phyloP scores from a whole-genome alignment of 2,113 vertebrate genomes.

The Dendrocopos noguchii region DNA sequence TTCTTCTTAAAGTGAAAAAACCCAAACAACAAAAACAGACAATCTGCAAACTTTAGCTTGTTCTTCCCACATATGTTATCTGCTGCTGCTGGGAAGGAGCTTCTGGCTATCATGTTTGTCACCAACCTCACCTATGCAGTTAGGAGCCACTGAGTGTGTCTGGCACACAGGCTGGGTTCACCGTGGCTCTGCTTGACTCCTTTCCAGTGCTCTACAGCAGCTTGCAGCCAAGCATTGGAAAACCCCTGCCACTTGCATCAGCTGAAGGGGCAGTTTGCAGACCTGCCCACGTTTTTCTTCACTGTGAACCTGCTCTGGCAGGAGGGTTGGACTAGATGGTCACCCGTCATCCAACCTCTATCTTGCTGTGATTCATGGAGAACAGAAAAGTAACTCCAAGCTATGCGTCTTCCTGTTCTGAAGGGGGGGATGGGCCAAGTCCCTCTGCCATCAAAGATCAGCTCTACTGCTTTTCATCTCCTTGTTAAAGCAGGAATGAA shows the following conservation, averaged over 20 bases:
- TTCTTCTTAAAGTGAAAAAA: not conserved
- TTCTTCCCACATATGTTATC: not conserved
- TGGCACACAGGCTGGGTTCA: not conserved
- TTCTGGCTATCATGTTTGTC: not conserved
- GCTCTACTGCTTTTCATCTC: constrained; percentile 9
- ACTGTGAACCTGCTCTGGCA: not conserved
- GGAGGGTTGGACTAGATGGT: too few relatives aligned
- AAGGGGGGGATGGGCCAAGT: not conserved
- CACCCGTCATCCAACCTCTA: too few relatives aligned
- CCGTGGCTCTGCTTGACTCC: not conserved
- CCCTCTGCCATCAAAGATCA: not conserved
- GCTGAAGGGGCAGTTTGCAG: not conserved
- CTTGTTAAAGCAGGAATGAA: not conserved
- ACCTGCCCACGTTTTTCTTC: not conserved
- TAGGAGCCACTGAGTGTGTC: rapidly evolving
- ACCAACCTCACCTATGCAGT: not conserved
- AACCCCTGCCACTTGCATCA: not conserved
- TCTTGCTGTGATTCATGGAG: not conserved
- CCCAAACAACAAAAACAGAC: too few relatives aligned
- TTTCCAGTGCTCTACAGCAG: not conserved
- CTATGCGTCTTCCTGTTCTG: not conserved
- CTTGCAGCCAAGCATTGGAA: not conserved
- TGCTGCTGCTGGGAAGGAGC: rapidly evolving
- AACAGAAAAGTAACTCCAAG: not conserved
- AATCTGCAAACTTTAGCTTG: not conserved